These are phyloP conservation scores for Pangasius mekongensis DNA, from an alignment of 2,797 vertebrate genomes.

Conservation along the genomic window DNA sequence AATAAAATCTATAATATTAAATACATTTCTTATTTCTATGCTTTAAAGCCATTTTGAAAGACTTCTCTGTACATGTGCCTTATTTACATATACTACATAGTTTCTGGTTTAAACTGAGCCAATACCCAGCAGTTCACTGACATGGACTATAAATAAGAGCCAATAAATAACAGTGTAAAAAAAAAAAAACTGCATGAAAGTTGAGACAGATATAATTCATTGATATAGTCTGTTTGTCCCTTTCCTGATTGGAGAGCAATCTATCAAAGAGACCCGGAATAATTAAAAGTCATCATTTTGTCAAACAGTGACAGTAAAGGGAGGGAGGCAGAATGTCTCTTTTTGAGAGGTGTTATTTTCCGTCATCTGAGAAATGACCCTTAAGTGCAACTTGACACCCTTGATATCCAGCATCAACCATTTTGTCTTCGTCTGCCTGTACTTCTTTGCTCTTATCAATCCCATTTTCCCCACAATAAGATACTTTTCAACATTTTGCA, in stretches of 20 bases:
- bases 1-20: not conserved
- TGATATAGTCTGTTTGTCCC: not conserved
- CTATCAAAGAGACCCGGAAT: not conserved
- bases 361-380: conserved; percentile 40
- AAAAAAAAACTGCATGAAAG: not conserved
- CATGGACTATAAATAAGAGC: conserved; percentile 15
- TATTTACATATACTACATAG: not conserved
- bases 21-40: not conserved
- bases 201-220: not conserved
- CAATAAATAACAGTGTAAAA: conserved; percentile 15
- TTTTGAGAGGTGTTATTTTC: conserved; percentile 40
- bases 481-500: conserved; percentile 12
- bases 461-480: conserved; percentile 3
- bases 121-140: not conserved
- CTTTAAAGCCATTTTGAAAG: not conserved
- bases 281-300: conserved; percentile 35
- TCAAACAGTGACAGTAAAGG: conserved; percentile 20
- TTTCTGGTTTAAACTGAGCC: not conserved
- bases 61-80: too few relatives aligned
- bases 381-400: conserved; percentile 39
- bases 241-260: conserved; percentile 23
- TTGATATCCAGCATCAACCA: conserved; percentile 18
- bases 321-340: not conserved
- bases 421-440: conserved; percentile 12
- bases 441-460: not conserved